These are phyloP conservation scores for Ispidina lecontei DNA, from an alignment of 2,797 vertebrate genomes.

Conservation along the genomic window DNA sequence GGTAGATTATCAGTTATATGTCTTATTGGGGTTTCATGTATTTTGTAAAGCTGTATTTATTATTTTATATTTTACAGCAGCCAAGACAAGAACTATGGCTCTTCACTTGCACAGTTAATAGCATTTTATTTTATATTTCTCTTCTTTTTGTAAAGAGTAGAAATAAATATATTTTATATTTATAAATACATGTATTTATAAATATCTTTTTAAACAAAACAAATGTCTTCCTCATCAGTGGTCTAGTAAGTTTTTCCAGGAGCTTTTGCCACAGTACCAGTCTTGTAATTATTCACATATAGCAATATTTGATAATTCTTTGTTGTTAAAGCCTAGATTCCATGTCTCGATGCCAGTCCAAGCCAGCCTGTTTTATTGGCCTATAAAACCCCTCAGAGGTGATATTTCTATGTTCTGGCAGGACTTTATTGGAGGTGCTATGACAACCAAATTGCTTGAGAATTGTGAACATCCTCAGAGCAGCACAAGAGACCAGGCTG, in stretches of 20 bases:
- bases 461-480: background rate
- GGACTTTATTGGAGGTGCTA: background rate
- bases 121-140: background rate
- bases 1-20: background rate
- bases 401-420: background rate
- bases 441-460: background rate
- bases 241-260: background rate
- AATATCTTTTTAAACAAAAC: background rate
- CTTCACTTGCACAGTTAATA: background rate
- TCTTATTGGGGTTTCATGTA: fast-evolving
- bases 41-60: background rate
- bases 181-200: too few relatives aligned
- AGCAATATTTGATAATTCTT: background rate
- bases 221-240: background rate
- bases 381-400: background rate
- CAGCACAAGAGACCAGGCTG: background rate
- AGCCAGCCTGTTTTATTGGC: background rate
- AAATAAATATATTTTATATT: too few relatives aligned
- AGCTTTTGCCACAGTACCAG: background rate
- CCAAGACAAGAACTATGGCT: background rate
- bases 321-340: background rate
- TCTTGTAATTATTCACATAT: background rate
- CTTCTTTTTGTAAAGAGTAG: background rate
- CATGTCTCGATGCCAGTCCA: background rate
- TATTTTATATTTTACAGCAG: background rate